phyloP scores from a whole-genome alignment of 2,113 vertebrate species.

The Kryptolebias marmoratus region DNA sequence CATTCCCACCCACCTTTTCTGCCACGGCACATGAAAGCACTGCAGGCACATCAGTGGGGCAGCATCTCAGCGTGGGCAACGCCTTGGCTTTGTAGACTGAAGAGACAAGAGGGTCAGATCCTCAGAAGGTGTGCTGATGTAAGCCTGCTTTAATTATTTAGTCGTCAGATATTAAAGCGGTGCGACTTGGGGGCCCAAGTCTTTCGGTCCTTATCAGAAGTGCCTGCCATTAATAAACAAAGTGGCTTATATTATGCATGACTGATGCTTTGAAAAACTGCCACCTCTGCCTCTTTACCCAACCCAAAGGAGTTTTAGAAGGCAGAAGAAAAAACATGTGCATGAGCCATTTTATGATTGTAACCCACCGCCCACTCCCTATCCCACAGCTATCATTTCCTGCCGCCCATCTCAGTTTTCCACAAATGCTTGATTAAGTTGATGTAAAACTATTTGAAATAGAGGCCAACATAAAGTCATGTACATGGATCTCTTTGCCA shows the following conservation, averaged over 20 bases:
- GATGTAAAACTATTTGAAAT: neutral
- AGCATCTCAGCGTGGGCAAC: slow-evolving; percentile 14
- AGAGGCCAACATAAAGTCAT: too few relatives aligned
- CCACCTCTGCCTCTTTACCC: slow-evolving; percentile 32
- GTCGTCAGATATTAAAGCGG: slow-evolving; percentile 73
- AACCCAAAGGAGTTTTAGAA: slow-evolving; percentile 20
- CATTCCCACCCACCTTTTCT: slow-evolving; percentile 21
- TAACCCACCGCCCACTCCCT: neutral
- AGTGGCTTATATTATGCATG: slow-evolving; percentile 72
- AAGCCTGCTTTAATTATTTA: slow-evolving; percentile 76
- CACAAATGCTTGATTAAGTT: neutral
- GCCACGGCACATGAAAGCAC: slow-evolving; percentile 47
- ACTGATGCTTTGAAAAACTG: slow-evolving; percentile 65
- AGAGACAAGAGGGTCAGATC: slow-evolving; percentile 33
- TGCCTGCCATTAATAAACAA: slow-evolving; percentile 74
- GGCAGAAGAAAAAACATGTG: slow-evolving; percentile 48
- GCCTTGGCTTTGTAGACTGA: slow-evolving; percentile 50
- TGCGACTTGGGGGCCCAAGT: slow-evolving; percentile 46
- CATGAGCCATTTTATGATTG: slow-evolving; percentile 29
- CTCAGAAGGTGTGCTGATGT: slow-evolving; percentile 67
- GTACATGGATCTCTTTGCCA: too few relatives aligned
- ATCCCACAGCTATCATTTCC: neutral
- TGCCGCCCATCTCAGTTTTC: neutral
- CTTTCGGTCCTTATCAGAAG: slow-evolving; percentile 56
- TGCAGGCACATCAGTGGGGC: slow-evolving; percentile 31